Base-by-base conservation (phyloP, 2,888 invertebrate genomes). In the Aporophyla lueneburgensis region DNA sequence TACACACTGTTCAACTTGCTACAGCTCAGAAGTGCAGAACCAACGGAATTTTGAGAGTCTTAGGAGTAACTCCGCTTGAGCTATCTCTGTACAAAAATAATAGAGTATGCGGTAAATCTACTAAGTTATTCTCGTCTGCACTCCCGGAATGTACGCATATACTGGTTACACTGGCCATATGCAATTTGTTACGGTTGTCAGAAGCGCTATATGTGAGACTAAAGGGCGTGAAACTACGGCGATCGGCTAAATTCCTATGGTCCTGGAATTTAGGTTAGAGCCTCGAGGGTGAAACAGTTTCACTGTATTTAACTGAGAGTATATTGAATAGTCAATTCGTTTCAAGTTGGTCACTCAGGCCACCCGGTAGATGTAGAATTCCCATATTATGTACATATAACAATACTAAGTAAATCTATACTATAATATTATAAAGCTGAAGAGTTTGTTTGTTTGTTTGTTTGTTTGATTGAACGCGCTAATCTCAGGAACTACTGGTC, bases 1-100 rank as follows among this genome's bases (percentile, higher is more conserved):
- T 81, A 49, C 12, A 69, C 81, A 81, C 78, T 71, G 49, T 21
- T 27, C 14, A 33, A 33, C 5, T 0, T 46, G 24, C 2, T 46
- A 46, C 16, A 12, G 1, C 2, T 24, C 2, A 16, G 2, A 10
- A 43, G n/a, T 59, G 19, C 10, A 16, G 5, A n/a, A 66, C n/a
- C 21, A 10, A 66, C 33, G 21, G 16, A 27, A 33, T 33, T 66
- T 43, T 58, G 24, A 43, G 24, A 51, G 5, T n/a, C 9, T 33
- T 2, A 14, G 5, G 21, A 66, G 33, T n/a, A 19, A 12, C 19
- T 21, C 21, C 33, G 12, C 19, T 59, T 10, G 59, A 21, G 33
- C 27, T 10, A 21, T 59, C 10, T 19, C 9, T 59, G 27, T 19
- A 27, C 27, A 66, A 33, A 51, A 66, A 27, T 27, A 65, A 27